These are phyloP conservation scores for Hetaerina titia DNA, from an alignment of 2,888 invertebrate genomes.

Conservation along the genomic window DNA sequence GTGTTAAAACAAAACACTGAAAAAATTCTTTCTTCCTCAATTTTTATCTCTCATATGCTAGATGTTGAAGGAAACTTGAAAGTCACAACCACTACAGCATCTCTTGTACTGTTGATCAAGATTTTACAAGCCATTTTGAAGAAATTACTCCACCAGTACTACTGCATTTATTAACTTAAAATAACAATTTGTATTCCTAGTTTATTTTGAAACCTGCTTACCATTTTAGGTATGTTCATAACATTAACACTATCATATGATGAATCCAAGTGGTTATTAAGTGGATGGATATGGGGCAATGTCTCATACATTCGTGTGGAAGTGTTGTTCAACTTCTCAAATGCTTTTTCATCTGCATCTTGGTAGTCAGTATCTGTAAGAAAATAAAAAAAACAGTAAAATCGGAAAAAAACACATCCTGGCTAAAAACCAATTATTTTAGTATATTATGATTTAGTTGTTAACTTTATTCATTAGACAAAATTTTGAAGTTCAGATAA, in stretches of 20 bases:
- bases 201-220: slow-evolving; percentile 62
- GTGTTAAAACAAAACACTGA: not conserved
- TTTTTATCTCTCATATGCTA: no score
- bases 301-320: slow-evolving; percentile 76
- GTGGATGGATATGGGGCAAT: slow-evolving; percentile 67
- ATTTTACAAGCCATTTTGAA: not conserved
- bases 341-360: slow-evolving; percentile 79
- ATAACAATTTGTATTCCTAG: not conserved
- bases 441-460: not conserved
- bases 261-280: slow-evolving; percentile 67
- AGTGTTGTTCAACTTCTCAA: slow-evolving; percentile 79
- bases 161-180: no score
- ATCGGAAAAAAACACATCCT: not conserved
- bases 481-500: not conserved
- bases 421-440: not conserved
- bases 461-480: not conserved
- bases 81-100: no score
- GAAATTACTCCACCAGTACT: no score
- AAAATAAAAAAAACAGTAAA: not conserved
- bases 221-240: slow-evolving; percentile 70
- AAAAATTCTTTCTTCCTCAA: not conserved
- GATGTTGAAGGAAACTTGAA: no score
- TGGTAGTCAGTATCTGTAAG: slow-evolving; percentile 77
- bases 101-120: no score
- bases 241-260: slow-evolving; percentile 70